Evolutionary conservation across 2,113 vertebrate genomes (phyloP).

Genomic region (Lota lota): DNA sequence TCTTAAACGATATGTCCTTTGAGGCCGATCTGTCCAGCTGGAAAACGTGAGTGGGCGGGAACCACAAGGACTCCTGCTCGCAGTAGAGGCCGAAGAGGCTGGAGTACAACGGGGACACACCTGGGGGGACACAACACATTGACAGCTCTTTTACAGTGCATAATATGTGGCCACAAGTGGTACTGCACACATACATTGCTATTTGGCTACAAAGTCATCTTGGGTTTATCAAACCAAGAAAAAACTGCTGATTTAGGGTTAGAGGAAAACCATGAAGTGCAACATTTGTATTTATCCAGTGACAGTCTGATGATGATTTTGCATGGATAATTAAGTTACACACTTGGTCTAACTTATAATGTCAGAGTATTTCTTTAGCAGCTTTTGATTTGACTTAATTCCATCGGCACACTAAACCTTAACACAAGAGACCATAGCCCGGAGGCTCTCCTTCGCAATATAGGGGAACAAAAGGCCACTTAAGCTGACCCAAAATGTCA

Average conservation of each 20-base stretch:
- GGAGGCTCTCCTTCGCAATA: constrained; percentile 28
- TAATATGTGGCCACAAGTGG: too few relatives aligned
- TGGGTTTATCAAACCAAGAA: too few relatives aligned
- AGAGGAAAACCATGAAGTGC: too few relatives aligned
- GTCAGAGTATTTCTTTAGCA: too few relatives aligned
- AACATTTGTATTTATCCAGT: too few relatives aligned
- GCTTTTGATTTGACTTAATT: not conserved
- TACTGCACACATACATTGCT: too few relatives aligned
- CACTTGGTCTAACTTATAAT: too few relatives aligned
- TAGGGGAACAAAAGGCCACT: constrained; percentile 29
- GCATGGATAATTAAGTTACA: too few relatives aligned
- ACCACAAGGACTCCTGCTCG: constrained; percentile 85
- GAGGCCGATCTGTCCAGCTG: constrained; percentile 80
- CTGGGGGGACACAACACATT: constrained; percentile 57
- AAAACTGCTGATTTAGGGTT: too few relatives aligned
- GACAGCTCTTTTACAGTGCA: too few relatives aligned
- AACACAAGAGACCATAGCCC: not conserved
- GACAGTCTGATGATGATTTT: too few relatives aligned
- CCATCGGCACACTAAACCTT: not conserved
- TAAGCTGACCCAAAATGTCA: constrained; percentile 50
- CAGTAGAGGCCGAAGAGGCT: constrained; percentile 89
- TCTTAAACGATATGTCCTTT: constrained; percentile 81
- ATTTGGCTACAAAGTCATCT: too few relatives aligned
- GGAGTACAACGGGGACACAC: constrained; percentile 87
- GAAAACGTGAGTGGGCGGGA: constrained; percentile 91